Evolutionary conservation across 2,113 vertebrate species (phyloP).

Genomic region (Rallus limicola): DNA sequence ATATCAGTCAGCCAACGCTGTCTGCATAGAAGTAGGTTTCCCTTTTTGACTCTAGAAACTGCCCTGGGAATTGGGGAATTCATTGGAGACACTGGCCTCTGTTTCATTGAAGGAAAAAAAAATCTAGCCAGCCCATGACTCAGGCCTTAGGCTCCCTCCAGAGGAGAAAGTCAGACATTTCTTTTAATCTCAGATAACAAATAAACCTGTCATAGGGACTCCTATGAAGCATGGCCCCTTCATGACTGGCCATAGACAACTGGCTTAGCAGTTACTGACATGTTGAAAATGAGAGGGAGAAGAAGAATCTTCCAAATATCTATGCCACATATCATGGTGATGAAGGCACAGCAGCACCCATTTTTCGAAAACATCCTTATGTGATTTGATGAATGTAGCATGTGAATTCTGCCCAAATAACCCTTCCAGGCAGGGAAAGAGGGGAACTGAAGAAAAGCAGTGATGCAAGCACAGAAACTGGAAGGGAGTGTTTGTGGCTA

Average conservation of each 20-base stretch:
- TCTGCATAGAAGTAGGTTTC: neutral
- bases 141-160: conserved; percentile 51
- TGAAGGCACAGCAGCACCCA: neutral
- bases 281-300: neutral
- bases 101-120: neutral
- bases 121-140: neutral
- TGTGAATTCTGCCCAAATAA: neutral
- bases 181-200: neutral
- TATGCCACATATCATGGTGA: neutral
- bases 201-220: neutral
- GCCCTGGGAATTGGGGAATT: neutral
- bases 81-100: neutral
- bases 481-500: neutral
- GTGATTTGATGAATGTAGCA: neutral
- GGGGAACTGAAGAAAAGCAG: neutral
- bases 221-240: neutral
- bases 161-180: conserved; percentile 42
- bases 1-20: neutral
- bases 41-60: neutral
- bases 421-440: neutral
- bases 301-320: neutral
- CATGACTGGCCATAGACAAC: neutral
- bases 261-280: neutral
- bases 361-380: neutral
- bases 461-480: neutral